Base-by-base conservation (phyloP, 1,140 invertebrate species). In the Lepidurus packardi region DNA sequence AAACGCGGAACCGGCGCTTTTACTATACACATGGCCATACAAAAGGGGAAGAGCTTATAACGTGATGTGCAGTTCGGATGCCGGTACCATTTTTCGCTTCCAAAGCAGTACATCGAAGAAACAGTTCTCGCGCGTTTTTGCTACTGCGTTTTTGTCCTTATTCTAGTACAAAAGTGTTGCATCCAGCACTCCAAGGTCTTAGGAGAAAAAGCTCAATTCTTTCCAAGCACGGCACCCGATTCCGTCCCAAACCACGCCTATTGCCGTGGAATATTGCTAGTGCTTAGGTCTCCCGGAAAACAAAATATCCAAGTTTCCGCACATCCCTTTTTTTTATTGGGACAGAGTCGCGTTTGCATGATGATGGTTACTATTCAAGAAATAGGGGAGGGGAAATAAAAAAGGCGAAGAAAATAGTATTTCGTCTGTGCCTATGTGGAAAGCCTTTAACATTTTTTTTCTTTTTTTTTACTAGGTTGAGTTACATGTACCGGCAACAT, bases 121-220 rank as follows among this genome's bases (percentile, higher is more conserved):
- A 21, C 53, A 65, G 53, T 65, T 65, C 53, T n/a, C 21, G 53
- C 21, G 8, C 53, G 53, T 65, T 65, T 65, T 65, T 65, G 16
- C 21, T 21, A 5, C 13, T 65, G 9, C 4, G 53, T 65, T 65
- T 65, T 21, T 65, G 53, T 13, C 53, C 16, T 65, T 21, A 21
- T 65, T 65, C 53, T 65, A 21, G 10, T 65, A 65, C 53, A 65
- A 21, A 65, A 65, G 53, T 65, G 53, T 65, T 65, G 53, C 53
- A 65, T 65, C 53, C 53, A 65, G 53, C 21, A 65, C 53, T 65
- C 21, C 53, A 65, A 65, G 53, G 16, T 65, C 53, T 65, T 8
- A 65, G n/a, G 53, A 21, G 21, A 65, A 65, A 65, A 65, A 16
- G 21, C 53, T 65, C 53, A n/a, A 65, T 65, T 65, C 53, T 65